Evolutionary conservation across 2,113 vertebrate genomes (phyloP), one percentile per base, ranked within the genome.

Genomic region (Oreochromis spilurus): DNA sequence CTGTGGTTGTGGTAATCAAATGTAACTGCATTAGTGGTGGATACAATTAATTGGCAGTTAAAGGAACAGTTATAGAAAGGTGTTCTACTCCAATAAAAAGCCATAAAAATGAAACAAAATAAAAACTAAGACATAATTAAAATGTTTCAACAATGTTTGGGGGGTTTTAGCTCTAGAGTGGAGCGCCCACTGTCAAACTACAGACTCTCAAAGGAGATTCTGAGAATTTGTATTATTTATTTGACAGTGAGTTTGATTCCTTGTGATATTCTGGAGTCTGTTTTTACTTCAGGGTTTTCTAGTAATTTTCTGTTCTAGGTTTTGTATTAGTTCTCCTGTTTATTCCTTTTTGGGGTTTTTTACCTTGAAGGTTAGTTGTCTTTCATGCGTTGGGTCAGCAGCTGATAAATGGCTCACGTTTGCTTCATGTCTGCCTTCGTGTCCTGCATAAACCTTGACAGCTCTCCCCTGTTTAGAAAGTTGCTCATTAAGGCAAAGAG

Each of bases 151-250:
- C 29, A 19, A 60, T 2, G 1, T 34, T 40, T 38, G 4, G 9
- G 38, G 38, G 9, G 38, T 10, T 10, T 17, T 60, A 60, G 2
- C 57, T 60, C 26, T 3, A 0, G 14, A 58, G 26, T 58, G 55
- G 26, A 5, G 55, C 26, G 1, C 55, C 0, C 26, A 62, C 0
- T 34, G 58, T 2, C 31, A 19, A 0, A 60, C 7, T 8, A 58
- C 55, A 58, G 24, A 58, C 7, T 31, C 57, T 17, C 54, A 26
- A 29, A 57, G 24, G 60, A 65, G 36, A 0, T 5, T 24, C 62
- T 67, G 6, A 21, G 19, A 40, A 3, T 6, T 67, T 7, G 19
- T 40, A 5, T 62, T 0, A 34, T 62, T 62, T 62, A 62, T 62
- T 62, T 36, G 29, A 62, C 58, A 6, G 31, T 6, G 57, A 1